Conservation (phyloP, 2,888 invertebrate genomes). For the Chaetogeoica ovagalla region DNA sequence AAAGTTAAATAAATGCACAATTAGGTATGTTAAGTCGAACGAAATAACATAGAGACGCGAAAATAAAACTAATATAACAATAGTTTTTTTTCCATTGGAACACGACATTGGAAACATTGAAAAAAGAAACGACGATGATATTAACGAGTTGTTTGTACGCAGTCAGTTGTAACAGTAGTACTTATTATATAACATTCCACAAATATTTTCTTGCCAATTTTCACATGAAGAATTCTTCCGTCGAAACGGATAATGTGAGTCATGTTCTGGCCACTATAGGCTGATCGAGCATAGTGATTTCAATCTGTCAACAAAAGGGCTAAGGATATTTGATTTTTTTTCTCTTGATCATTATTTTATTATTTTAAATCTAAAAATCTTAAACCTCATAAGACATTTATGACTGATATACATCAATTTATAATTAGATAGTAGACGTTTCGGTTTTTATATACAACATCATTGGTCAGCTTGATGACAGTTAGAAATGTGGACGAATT, state of each 20-base stretch:
- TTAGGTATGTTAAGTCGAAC: conserved; percentile 32
- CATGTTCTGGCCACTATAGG: conserved; percentile 73
- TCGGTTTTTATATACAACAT: no score
- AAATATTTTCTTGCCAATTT: conserved; percentile 3
- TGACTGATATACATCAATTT: no score
- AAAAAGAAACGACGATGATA: not conserved
- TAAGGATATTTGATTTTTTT: conserved; percentile 4
- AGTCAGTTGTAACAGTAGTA: conserved; percentile 7
- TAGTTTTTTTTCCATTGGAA: conserved; percentile 34
- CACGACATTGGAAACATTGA: conserved; percentile 10
- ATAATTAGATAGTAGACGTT: no score
- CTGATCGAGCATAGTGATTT: conserved; percentile 84
- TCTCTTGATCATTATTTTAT: not conserved
- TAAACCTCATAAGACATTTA: not conserved
- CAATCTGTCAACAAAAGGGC: conserved; percentile 64
- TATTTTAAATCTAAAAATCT: not conserved
- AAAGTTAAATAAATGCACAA: conserved; percentile 47
- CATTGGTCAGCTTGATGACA: no score
- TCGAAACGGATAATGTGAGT: conserved; percentile 78
- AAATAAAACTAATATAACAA: conserved; percentile 30
- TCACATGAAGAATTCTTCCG: conserved; percentile 80
- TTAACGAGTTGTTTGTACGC: not conserved
- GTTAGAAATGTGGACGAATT: no score
- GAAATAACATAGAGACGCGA: conserved; percentile 2
- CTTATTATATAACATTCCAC: conserved; percentile 10